Evolutionary conservation across 2,888 invertebrate genomes (phyloP).

Genomic region (Polydesmus complanatus): DNA sequence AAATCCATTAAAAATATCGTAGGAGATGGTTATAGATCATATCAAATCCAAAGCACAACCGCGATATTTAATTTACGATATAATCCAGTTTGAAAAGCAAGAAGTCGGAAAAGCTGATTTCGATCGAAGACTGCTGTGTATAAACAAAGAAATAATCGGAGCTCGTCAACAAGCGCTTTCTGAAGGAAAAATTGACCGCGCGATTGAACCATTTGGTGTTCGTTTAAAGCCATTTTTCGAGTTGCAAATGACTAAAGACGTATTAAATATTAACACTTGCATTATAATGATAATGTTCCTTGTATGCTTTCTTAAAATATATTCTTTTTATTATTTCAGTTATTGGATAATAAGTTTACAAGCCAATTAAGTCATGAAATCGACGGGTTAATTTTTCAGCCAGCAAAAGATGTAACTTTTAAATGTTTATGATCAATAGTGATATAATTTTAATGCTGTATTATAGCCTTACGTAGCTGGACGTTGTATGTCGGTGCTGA

Average conservation of each 20-base stretch:
- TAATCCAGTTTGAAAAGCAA: conserved; percentile 64
- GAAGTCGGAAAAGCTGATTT: conserved; percentile 66
- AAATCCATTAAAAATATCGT: conserved; percentile 30
- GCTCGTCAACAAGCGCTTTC: conserved; percentile 59
- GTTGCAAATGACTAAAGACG: conserved; percentile 33
- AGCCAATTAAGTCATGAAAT: conserved; percentile 80
- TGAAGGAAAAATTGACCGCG: conserved; percentile 56
- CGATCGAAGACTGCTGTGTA: conserved; percentile 58
- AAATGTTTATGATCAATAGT: neutral
- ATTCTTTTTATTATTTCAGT: conserved; percentile 2
- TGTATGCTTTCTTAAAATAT: neutral
- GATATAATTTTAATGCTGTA: conserved; percentile 16
- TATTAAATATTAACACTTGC: neutral
- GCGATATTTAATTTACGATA: conserved; percentile 87
- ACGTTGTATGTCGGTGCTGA: conserved; percentile 66
- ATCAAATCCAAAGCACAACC: conserved; percentile 58
- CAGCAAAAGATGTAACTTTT: conserved; percentile 53
- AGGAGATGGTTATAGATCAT: conserved; percentile 96
- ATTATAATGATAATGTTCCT: neutral
- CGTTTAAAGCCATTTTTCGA: conserved; percentile 86
- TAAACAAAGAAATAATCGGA: conserved; percentile 43
- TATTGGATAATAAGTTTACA: conserved; percentile 62
- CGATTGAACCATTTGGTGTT: conserved; percentile 76
- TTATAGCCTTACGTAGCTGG: conserved; percentile 69
- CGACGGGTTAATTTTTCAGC: conserved; percentile 96